These are phyloP conservation scores for Brienomyrus longianalis DNA, from an alignment of 2,113 vertebrate genomes.

Conservation along the genomic window DNA sequence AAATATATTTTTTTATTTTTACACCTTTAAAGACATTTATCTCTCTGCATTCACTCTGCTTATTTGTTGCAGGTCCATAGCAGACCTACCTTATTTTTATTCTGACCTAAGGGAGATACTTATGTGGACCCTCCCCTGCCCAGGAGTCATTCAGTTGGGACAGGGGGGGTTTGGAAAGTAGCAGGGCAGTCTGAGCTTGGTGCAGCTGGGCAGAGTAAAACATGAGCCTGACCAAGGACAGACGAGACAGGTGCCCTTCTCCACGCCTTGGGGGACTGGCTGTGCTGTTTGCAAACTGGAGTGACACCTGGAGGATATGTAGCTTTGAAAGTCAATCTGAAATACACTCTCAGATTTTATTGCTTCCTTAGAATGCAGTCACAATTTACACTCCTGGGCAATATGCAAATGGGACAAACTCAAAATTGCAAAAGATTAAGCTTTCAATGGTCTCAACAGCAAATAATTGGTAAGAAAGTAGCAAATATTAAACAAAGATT, in stretches of 20 bases:
- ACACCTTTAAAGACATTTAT: not conserved
- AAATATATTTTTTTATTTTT: not conserved
- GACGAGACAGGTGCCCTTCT: constrained; percentile 20
- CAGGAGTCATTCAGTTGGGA: constrained; percentile 10
- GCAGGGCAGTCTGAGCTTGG: constrained; percentile 30
- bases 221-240: constrained; percentile 30
- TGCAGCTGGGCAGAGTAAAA: constrained; percentile 29
- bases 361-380: not conserved
- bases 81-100: not conserved
- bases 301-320: constrained; percentile 12
- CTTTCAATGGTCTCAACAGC: not conserved
- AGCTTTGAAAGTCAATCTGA: not conserved
- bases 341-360: not conserved
- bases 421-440: not conserved
- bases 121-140: constrained; percentile 16
- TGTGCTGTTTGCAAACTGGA: not conserved
- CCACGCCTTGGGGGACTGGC: not conserved
- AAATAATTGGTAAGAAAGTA: not conserved
- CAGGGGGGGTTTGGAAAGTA: constrained; percentile 33
- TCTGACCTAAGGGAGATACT: constrained; percentile 24
- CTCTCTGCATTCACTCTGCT: not conserved
- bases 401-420: not conserved
- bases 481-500: not conserved
- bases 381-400: not conserved
- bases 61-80: not conserved